Base-by-base conservation (phyloP, 2,888 invertebrate genomes). In the Acanthococcus lagerstroemiae region DNA sequence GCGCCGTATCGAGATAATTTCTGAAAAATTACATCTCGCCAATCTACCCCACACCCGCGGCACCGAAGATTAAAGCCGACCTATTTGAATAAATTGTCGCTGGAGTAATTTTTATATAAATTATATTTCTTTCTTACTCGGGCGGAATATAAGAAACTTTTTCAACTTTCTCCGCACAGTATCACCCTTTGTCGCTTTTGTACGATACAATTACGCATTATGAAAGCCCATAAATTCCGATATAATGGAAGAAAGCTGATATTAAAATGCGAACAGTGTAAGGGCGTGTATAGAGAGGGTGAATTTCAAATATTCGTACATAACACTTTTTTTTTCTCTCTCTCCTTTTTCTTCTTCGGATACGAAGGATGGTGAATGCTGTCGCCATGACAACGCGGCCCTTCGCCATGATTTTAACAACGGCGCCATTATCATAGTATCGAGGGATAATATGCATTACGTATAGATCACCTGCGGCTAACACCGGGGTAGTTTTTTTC, bases 401-500 rank as follows among this genome's bases (percentile, higher is more conserved):
- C 63, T 52, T 63, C 63, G 63, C 63, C 63, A 63, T 63, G 63
- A 63, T 63, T 63, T 52, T 52, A 60, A 63, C 63, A 63, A 63
- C 63, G 54, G 27, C 63, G 63, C 63, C 63, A 63, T 63, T 63
- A 63, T 63, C 63, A 54, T 63, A 52, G 52, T 63, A 63, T 63
- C 54, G 63, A 63, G 54, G 63, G 63, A 63, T 63, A 63, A 63
- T 63, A 27, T 52, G 52, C 63, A 63, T 52, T 50, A 37, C 37
- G 50, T 63, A 54, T 63, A 63, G 63, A 63, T 63, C 63, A 63
- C 63, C 63, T 63, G 63, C 63, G 63, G 63, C 63, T 63, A 54
- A 54, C 63, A 63, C 37, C 17, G 54, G 52, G 30, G 52, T 63
- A 63, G 30, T 17, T 55, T 27, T 25, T 55, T 55, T 17, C 4